Evolutionary conservation across 2,113 vertebrate genomes (phyloP).

Genomic region (Heterotis niloticus): DNA sequence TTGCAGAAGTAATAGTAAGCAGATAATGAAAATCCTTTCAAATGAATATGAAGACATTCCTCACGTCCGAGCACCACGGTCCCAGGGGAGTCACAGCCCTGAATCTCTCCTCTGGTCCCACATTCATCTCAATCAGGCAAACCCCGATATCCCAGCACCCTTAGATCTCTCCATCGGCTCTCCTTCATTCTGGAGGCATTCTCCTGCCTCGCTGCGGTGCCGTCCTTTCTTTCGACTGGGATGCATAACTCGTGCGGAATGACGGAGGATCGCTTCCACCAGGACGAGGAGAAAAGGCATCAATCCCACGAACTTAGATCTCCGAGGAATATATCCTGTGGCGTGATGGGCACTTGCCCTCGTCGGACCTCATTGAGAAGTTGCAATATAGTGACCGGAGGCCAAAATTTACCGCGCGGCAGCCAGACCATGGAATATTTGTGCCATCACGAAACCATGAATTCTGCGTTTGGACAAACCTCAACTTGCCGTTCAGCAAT

Average conservation of each 20-base stretch:
- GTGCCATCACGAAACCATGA: not conserved
- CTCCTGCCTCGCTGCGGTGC: conserved; percentile 20
- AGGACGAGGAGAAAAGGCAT: conserved; percentile 38
- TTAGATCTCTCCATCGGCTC: conserved; percentile 34
- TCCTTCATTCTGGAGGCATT: conserved; percentile 42
- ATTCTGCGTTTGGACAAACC: not conserved
- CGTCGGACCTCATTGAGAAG: not conserved
- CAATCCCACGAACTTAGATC: conserved; percentile 7
- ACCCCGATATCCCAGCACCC: conserved; percentile 30
- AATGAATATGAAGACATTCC: conserved; percentile 40
- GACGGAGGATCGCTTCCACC: conserved; percentile 38
- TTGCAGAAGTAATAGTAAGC: conserved; percentile 55
- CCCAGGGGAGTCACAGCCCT: conserved; percentile 36
- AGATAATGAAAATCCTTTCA: conserved; percentile 48
- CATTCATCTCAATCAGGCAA: conserved; percentile 52
- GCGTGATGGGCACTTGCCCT: not conserved
- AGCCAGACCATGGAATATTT: not conserved
- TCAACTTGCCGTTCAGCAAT: not conserved
- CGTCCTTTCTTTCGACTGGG: conserved; percentile 39
- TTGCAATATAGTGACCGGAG: not conserved
- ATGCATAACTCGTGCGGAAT: conserved; percentile 45
- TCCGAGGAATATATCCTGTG: not conserved
- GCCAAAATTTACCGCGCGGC: not conserved
- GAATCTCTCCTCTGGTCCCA: conserved; percentile 22
- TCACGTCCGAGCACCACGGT: conserved; percentile 37